phyloP scores from a whole-genome alignment of 2,113 vertebrate genomes.

The Columbina picui region DNA sequence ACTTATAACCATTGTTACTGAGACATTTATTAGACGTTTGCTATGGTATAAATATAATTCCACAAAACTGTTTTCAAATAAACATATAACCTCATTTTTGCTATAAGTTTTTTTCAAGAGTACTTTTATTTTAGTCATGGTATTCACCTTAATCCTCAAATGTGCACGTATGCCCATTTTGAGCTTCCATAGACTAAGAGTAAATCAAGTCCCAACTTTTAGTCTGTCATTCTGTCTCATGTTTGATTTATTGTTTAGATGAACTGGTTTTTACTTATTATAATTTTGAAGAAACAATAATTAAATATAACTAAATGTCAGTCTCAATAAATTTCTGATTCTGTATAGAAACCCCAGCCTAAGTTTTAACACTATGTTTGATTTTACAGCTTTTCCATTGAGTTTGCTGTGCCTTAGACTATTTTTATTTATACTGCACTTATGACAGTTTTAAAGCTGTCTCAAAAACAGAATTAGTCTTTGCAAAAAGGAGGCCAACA shows the following conservation, averaged over 20 bases:
- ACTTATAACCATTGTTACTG: background rate
- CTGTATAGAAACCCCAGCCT: background rate
- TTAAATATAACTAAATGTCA: background rate
- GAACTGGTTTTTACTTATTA: background rate
- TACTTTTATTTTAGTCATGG: background rate
- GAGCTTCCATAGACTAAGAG: background rate
- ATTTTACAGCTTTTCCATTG: background rate
- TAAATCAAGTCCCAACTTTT: background rate
- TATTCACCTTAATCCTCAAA: background rate
- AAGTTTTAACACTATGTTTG: background rate
- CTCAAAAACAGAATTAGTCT: background rate
- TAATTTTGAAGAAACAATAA: background rate
- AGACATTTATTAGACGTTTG: constrained; percentile 1
- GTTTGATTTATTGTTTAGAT: background rate
- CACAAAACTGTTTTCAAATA: background rate
- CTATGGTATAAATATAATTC: constrained; percentile 21
- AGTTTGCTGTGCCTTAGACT: background rate
- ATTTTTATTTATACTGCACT: background rate
- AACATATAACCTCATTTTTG: background rate
- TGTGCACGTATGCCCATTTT: background rate
- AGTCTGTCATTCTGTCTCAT: background rate
- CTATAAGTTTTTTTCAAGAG: background rate
- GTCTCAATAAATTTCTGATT: background rate
- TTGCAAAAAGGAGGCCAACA: background rate
- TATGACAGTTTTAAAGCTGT: background rate